Base-by-base conservation (phyloP, 2,888 invertebrate species). In the Nycteola revayana region DNA sequence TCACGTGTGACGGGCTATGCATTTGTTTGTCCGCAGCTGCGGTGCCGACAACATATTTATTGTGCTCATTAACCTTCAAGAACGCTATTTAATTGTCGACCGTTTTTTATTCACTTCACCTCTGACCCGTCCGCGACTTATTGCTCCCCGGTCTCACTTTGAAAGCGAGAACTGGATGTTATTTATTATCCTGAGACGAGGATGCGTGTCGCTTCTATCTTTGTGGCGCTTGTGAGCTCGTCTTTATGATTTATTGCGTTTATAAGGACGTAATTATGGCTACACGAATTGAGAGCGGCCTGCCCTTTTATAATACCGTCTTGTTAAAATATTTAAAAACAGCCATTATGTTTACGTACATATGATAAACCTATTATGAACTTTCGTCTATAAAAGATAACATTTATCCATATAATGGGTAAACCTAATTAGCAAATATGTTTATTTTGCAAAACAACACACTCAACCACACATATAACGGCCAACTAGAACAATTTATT, bases 31-130 rank as follows among this genome's bases (percentile, higher is more conserved):
- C 77, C 74, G 83, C 86, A 87, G 86, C 86, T 86, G 86, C 78
- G 77, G 78, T 80, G 85, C 87, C 88, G 88, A 86, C 87, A 87
- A 87, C 87, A 86, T 87, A 87, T 87, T 87, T 87, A 88, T 87
- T 84, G 83, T 86, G 76, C 87, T 88, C 87, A 88, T 88, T 88
- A 87, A 87, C 88, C 88, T 88, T 88, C 83, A 82, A 86, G 87
- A 87, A 85, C 87, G 84, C 86, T 84, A 87, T 88, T 87, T 88
- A 88, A 88, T 88, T 87, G 88, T 88, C 79, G 84, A 82, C 81
- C 84, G 87, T 88, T 88, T 88, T 88, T 88, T 87, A 88, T 87
- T 82, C 85, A 85, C 74, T 73, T 87, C 87, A 88, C 87, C 88
- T 87, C 65, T 87, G 86, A 86, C 88, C 87, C 81, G 76, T 72